Conservation (phyloP, 2,113 vertebrate genomes). For the Oxygymnocypris stewartii region DNA sequence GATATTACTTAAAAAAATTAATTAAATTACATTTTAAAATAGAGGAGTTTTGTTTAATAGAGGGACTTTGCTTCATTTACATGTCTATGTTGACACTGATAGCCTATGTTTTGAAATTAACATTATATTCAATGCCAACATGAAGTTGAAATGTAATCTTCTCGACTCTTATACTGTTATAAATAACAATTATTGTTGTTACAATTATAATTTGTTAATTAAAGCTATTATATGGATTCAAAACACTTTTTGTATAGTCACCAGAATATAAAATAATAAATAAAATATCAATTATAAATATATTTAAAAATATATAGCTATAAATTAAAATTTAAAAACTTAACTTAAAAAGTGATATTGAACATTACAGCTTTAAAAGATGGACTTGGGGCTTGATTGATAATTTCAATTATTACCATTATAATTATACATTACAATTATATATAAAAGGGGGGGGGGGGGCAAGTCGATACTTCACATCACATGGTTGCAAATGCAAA, state of each 20-base stretch:
- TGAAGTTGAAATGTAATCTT: not conserved
- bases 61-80: no score
- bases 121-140: not conserved
- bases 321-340: no score
- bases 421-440: not conserved
- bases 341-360: no score
- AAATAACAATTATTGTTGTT: not conserved
- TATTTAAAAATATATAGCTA: no score
- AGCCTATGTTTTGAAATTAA: not conserved
- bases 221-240: not conserved
- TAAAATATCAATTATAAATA: not conserved
- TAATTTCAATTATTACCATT: no score
- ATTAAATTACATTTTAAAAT: no score
- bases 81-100: no score
- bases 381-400: no score
- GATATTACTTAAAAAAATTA: no score
- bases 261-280: not conserved
- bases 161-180: no score
- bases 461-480: not conserved
- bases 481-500: not conserved
- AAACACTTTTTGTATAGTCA: not conserved
- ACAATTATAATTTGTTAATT: not conserved
- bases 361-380: no score
- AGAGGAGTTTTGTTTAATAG: no score
- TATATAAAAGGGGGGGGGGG: not conserved